Evolutionary conservation across 2,113 vertebrate species (phyloP).

Genomic region (Physeter macrocephalus): DNA sequence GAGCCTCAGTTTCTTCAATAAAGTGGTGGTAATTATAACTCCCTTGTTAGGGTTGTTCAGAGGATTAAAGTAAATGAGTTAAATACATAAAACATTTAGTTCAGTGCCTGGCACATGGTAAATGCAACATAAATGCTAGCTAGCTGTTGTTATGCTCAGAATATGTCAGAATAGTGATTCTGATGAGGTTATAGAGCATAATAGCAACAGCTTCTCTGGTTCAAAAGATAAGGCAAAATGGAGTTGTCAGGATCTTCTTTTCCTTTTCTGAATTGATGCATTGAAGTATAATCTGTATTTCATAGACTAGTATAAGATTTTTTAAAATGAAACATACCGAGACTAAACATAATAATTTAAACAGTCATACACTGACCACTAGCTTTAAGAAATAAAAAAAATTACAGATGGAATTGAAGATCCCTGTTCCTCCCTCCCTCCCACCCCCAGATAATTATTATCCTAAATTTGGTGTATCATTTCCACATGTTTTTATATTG

Average conservation of each 20-base stretch:
- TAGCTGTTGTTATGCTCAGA: not conserved
- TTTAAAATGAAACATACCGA: not conserved
- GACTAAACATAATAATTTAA: not conserved
- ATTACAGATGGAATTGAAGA: not conserved
- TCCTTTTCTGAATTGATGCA: not conserved
- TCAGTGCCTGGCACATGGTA: not conserved
- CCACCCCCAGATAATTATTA: not conserved
- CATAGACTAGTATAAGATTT: not conserved
- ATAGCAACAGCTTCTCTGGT: not conserved
- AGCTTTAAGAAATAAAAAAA: slow-evolving; percentile 8
- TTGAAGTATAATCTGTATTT: not conserved
- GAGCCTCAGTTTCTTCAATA: not conserved
- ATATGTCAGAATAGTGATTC: not conserved
- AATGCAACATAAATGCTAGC: not conserved
- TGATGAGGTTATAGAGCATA: not conserved
- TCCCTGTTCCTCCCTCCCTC: not conserved
- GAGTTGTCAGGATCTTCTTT: not conserved
- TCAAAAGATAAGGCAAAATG: not conserved
- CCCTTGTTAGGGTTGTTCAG: not conserved
- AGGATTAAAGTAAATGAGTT: not conserved
- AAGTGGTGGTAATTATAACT: not conserved
- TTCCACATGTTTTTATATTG: not conserved
- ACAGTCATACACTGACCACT: not conserved
- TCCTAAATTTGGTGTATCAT: not conserved
- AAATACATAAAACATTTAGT: not conserved